Base-by-base conservation (phyloP, 1,140 invertebrate genomes). In the Archivesica marissinica region DNA sequence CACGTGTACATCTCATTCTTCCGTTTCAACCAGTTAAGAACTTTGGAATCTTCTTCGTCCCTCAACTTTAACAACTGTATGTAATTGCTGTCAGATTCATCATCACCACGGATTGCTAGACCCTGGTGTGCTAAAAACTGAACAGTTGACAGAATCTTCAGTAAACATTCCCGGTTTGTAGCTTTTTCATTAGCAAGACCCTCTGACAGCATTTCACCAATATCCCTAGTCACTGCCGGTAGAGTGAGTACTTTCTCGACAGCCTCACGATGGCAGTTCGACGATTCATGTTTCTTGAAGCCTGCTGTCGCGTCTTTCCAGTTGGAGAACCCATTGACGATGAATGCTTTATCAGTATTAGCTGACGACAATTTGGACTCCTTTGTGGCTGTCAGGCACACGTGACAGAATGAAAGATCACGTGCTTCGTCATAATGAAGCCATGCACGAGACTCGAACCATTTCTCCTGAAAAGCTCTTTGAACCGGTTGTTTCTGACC, bases 51-150 rank as follows among this genome's bases (percentile, higher is more conserved):
- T 9, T 47, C 44, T 47, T 47, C 44, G 17, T 17, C 44, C 44
- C 44, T 47, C 7, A 47, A 17, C 17, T 47, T 47, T n/a, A n/a
- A 54, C 20, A n/a, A n/a, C n/a, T n/a, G n/a, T n/a, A n/a, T n/a
- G n/a, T n/a, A n/a, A n/a, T 64, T 64, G 2, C 59, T 64, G 25
- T 64, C 59, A 25, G 2, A n/a, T 3, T 28, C 59, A 64, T 64
- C 59, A 64, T 64, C 59, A 35, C 59, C 59, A 64, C 59, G 59
- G 15, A 64, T n/a, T 28, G 59, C 59, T 64, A 64, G 30, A n/a
- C 59, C 59, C 2, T 64, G 59, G 25, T 28, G 59, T 17, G 25
- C 25, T 35, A 64, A n/a, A 11, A 64, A 64, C 30, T 11, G n/a
- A 17, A 64, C 17, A n/a, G 25, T 1, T 2, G 59, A 64, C 17